Evolutionary conservation across 2,888 invertebrate genomes (phyloP), one percentile per base, ranked within the genome.

Genomic region (Hetaerina titia): DNA sequence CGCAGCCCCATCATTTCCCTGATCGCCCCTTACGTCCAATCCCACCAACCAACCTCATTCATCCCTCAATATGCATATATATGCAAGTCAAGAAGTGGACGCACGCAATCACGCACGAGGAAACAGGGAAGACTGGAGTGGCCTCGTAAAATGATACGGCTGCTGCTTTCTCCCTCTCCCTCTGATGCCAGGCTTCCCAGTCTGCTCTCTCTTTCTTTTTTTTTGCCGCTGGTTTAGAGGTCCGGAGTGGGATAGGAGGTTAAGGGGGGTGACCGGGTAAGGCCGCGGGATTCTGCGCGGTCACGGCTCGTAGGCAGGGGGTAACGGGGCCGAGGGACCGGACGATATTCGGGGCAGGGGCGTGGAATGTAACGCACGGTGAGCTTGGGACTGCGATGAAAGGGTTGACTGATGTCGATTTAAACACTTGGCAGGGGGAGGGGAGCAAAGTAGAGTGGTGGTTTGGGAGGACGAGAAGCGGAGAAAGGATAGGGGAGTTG

Each of bases 401-500:
- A 74, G 74, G 74, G 74, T 74, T 74, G 74, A 74, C 74, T 74
- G 74, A 74, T 74, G 74, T 74, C 74, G 25, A 74, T 74, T 74
- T 74, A 74, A 74, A 74, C 74, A 25, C 19, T 74, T 25, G 74
- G n/a, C 45, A 45, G 45, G 1, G 45, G 45, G 45, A 45, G 45
- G 45, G 45, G 45, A 45, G 45, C 45, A 45, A 45, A 45, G 45
- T 45, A 45, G 45, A 45, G 45, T 45, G 45, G 45, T 2, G 45
- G 45, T 45, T 45, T 45, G 45, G 45, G 45, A 45, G 45, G 45
- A 45, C 45, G 45, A 45, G 45, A 13, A 60, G 60, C 6, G 60
- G 60, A 60, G 13, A 60, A 11, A 60, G 60, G 25, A 74, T 6
- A 25, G 64, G 64, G 19, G 64, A 19, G 64, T 45, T 45, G 45